These are phyloP conservation scores for Drosophila asahinai DNA, from an alignment of 1,140 invertebrate genomes.

Conservation along the genomic window DNA sequence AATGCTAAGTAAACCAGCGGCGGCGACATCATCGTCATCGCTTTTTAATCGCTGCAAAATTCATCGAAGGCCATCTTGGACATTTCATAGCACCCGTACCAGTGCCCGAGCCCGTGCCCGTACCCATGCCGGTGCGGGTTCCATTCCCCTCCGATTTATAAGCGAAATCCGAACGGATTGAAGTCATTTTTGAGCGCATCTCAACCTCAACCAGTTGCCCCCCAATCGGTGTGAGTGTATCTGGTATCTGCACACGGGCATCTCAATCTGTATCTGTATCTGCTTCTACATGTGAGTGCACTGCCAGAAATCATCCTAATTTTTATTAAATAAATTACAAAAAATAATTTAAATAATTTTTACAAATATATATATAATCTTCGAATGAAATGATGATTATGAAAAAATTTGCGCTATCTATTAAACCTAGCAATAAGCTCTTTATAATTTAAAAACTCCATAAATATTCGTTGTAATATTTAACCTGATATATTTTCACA, in stretches of 20 bases:
- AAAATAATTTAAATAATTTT: no score
- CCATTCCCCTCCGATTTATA: conserved; percentile 20
- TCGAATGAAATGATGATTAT: no score
- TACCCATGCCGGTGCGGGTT: not conserved
- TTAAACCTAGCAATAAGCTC: no score
- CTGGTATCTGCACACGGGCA: conserved; percentile 16
- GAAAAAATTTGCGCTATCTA: no score
- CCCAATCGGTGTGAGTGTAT: conserved; percentile 16
- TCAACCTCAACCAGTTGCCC: conserved; percentile 71
- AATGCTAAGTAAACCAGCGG: conserved; percentile 67
- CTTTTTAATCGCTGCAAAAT: conserved; percentile 79
- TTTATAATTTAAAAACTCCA: not conserved
- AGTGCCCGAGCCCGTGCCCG: conserved; percentile 1
- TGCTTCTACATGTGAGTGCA: conserved; percentile 25
- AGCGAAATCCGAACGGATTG: conserved; percentile 58
- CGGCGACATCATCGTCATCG: conserved; percentile 61
- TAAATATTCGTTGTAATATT: not conserved
- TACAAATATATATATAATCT: no score
- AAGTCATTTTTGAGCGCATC: conserved; percentile 76
- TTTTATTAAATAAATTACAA: not conserved
- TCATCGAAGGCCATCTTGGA: conserved; percentile 74
- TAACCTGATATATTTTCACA: not conserved
- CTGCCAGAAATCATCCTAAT: not conserved
- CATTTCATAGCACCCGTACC: conserved; percentile 63
- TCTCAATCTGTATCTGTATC: conserved; percentile 21